These are phyloP conservation scores for Drosophila hamatofila DNA, from an alignment of 2,888 invertebrate species.

Conservation along the genomic window DNA sequence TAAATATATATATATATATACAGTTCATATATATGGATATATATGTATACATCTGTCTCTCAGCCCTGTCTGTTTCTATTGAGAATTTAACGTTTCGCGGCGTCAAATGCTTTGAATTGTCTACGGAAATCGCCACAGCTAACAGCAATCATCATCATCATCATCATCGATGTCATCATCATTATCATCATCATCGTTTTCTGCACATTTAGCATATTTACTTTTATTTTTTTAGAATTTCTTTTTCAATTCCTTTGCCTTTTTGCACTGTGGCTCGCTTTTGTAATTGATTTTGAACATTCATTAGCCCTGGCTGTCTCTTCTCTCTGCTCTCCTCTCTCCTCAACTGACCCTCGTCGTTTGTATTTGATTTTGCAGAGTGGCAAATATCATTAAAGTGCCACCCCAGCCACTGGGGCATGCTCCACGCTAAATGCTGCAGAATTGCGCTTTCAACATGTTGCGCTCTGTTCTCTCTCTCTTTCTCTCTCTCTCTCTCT, in stretches of 20 bases:
- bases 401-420: not conserved
- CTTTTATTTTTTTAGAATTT: constrained; percentile 46
- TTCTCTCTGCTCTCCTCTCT: constrained; percentile 21
- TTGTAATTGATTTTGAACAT: constrained; percentile 76
- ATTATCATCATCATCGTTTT: constrained; percentile 27
- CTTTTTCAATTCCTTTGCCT: constrained; percentile 22
- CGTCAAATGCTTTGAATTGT: constrained; percentile 51
- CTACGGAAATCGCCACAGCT: constrained; percentile 56
- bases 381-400: constrained; percentile 39
- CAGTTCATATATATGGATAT: constrained; percentile 5
- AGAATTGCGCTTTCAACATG: constrained; percentile 68
- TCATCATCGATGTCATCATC: constrained; percentile 18
- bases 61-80: not conserved
- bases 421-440: constrained; percentile 43
- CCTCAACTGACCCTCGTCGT: constrained; percentile 37
- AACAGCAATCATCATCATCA: constrained; percentile 23
- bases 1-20: constrained; percentile 5
- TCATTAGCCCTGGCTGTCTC: constrained; percentile 62
- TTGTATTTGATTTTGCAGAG: constrained; percentile 24
- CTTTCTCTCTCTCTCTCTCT: not conserved
- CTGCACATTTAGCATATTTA: constrained; percentile 67
- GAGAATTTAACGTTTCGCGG: not conserved
- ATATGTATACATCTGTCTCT: not conserved
- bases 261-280: constrained; percentile 36
- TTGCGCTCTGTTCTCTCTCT: constrained; percentile 5